Evolutionary conservation across 1,140 invertebrate genomes (phyloP), one percentile per base, ranked within the genome.

Genomic region (Pachypeltis micranthus): DNA sequence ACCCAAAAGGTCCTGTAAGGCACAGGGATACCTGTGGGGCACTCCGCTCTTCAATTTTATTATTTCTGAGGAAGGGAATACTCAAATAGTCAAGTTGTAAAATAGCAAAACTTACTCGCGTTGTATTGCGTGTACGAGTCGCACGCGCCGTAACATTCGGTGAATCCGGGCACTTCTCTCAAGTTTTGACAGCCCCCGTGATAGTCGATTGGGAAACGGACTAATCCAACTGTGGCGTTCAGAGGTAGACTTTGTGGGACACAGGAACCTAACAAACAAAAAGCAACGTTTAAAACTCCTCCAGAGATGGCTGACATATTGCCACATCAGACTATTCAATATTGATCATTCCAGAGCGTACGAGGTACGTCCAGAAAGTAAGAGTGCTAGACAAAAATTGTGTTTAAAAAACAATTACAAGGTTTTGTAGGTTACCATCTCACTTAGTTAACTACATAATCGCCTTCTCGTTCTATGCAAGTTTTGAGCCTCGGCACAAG

Each of bases 81-180:
- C 56, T 39, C 26, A 54, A 12, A 61, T 29, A 59, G 47, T 1
- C 55, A 39, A 64, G 4, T 29, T n/a, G 21, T 56, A 66, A 25
- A 29, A 28, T 23, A 51, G 51, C 14, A 56, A 23, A 57, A 74
- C 74, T 78, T 72, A 84, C 83, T 72, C 66, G 73, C 73, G 67
- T 83, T 82, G 61, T 81, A 87, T n/a, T 77, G 72, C 0, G 83
- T 83, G 19, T 79, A 80, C 1, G 85, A 86, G 63, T 79, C 72
- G 68, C 86, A 88, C 21, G 72, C 70, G 3, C 86, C 86, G 28
- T 75, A 71, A 65, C 86, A 88, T 69, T 86, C 80, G 3, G 77
- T 81, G 63, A 87, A 80, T 19, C 79, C 80, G 14, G 69, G 59
- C 10, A 87, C 73, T 0, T 78, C 75, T 28, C 79, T 67, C 0